phyloP scores from a whole-genome alignment of 2,113 vertebrate species.

The Thamnophis sirtalis region DNA sequence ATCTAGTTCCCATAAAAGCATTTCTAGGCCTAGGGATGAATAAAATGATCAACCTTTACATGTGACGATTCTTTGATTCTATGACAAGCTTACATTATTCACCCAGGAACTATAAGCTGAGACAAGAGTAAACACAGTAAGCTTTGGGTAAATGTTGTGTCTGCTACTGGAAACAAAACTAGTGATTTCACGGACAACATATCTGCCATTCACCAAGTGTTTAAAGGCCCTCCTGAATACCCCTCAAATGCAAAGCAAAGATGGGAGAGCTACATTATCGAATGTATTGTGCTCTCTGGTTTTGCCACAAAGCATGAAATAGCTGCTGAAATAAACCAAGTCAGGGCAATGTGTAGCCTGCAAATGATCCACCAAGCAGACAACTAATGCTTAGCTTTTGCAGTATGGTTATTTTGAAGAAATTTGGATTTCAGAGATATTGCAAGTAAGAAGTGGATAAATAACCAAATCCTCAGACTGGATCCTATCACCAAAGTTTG shows the following conservation, averaged over 20 bases:
- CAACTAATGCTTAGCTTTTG: neutral
- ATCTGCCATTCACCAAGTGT: constrained; percentile 74
- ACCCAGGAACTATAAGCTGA: constrained; percentile 87
- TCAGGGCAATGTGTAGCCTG: neutral
- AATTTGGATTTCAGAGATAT: neutral
- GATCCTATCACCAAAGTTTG: neutral
- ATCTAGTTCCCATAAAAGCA: neutral
- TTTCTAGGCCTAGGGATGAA: neutral
- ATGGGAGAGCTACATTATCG: neutral
- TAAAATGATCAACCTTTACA: neutral
- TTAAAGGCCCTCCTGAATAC: constrained; percentile 86
- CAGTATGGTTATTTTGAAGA: neutral
- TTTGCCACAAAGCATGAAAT: neutral
- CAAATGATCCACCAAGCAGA: neutral
- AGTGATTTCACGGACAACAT: constrained; percentile 81
- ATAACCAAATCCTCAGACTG: neutral
- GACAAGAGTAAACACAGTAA: constrained; percentile 86
- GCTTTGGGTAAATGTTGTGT: constrained; percentile 77
- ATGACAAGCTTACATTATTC: constrained; percentile 65
- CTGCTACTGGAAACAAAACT: constrained; percentile 83
- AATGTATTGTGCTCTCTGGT: neutral
- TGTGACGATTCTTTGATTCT: neutral
- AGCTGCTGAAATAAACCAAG: neutral
- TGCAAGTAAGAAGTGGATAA: neutral
- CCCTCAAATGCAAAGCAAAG: constrained; percentile 63